Evolutionary conservation across 2,797 vertebrate genomes (phyloP).

Genomic region (Loris lydekkerianus): DNA sequence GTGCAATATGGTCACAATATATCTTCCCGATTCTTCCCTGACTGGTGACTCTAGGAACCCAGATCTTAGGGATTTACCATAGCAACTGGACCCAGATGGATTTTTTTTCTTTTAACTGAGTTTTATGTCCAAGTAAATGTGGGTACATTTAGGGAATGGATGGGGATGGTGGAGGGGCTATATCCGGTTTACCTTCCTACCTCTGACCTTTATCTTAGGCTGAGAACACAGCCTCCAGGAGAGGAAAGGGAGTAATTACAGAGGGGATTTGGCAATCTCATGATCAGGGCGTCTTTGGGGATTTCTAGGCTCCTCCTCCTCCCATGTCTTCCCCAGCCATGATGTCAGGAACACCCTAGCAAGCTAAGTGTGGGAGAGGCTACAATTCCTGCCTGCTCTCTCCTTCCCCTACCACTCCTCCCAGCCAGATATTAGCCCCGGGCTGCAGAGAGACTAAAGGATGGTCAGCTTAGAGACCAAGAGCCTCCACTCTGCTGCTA

Average conservation of each 20-base stretch:
- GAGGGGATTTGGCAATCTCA: conserved; percentile 2
- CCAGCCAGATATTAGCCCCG: neutral
- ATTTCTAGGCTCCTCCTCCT: conserved; percentile 45
- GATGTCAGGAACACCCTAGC: conserved; percentile 69
- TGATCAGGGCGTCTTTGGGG: conserved; percentile 23
- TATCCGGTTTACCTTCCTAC: conserved; percentile 69
- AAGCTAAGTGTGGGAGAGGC: conserved; percentile 65
- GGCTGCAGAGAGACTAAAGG: neutral
- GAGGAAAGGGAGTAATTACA: conserved; percentile 72
- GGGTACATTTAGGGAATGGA: neutral
- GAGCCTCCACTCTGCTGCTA: neutral
- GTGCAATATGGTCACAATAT: conserved; percentile 35
- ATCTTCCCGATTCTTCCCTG: neutral
- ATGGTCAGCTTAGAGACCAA: accelerated
- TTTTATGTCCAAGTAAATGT: conserved; percentile 2
- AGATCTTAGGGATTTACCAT: conserved; percentile 31
- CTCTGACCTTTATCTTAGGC: conserved; percentile 78
- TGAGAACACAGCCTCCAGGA: conserved; percentile 66
- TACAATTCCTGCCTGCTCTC: conserved; percentile 39
- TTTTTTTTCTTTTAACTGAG: conserved; percentile 42
- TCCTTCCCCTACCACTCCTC: neutral
- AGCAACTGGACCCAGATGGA: conserved; percentile 57
- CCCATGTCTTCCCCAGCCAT: conserved; percentile 44
- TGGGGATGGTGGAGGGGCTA: neutral
- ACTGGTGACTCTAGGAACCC: neutral